Evolutionary conservation across 2,797 vertebrate genomes (phyloP), one percentile per base, ranked within the genome.

Genomic region (Scolopax rusticola): DNA sequence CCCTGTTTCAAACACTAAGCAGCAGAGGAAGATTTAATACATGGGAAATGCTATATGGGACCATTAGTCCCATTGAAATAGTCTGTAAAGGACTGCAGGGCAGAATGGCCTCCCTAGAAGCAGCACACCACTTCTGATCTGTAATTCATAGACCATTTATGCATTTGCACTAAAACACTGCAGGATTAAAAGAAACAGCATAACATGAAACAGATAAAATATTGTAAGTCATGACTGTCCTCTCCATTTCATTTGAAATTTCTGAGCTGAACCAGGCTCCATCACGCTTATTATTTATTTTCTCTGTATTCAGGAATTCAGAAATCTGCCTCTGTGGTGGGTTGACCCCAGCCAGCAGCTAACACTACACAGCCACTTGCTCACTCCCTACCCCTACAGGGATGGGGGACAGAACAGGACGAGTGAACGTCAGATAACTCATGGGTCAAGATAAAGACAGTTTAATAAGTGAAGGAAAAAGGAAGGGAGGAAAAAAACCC

Each of bases 401-500:
- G 5, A 20, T 11, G 9, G 21, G 30, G 12, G 57, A 50, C 8
- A 43, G 50, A 56, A 57, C 9, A n/a, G 15, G 25, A 71, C 45
- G 14, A 45, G 4, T 48, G 13, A 50, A 51, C 57, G 27, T n/a
- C 41, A 50, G 13, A 11, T 51, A 59, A 51, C 5, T 7, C 6
- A 43, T 30, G 32, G 3, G 43, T 53, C 27, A 83, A 47, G 6
- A 16, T 40, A 56, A 76, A 71, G 20, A 33, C 15, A 50, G 9
- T 57, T 70, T 59, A 41, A 30, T 64, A 69, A 89, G 3, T 15
- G 43, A 70, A 79, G 6, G 9, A 67, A 67, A 82, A 12, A 65
- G 17, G 11, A 48, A 70, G 11, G 2, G 5, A 0, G 0, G 1
- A 2, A 23, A 13, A 30, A 65, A 41, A 0, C 4, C 32, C 54